A percentile compares a stretch with the other conserved stretches of the same genome.
phyloP scores from a whole-genome alignment of 2,113 vertebrate species.

The Poicephalus gulielmi region DNA sequence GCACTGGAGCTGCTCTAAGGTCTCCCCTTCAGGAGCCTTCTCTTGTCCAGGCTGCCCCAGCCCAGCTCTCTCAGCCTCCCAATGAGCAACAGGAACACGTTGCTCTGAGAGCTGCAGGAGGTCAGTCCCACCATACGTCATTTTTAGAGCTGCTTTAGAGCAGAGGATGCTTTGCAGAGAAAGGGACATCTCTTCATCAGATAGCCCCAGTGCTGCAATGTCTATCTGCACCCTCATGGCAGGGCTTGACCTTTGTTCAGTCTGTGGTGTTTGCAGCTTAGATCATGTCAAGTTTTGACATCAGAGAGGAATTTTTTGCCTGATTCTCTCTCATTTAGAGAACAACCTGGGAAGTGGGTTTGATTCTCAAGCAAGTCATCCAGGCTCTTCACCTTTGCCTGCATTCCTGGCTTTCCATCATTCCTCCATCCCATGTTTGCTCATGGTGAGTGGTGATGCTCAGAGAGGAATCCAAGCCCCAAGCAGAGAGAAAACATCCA shows the following conservation, averaged over 20 bases:
- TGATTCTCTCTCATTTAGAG: background rate
- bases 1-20: no score
- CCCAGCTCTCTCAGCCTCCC: no score
- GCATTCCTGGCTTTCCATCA: rapidly evolving
- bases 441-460: rapidly evolving
- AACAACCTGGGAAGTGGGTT: background rate
- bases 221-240: background rate
- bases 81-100: no score
- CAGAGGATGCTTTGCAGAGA: background rate
- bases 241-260: background rate
- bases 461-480: background rate
- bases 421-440: background rate
- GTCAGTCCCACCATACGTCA: rapidly evolving
- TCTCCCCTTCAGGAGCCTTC: no score
- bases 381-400: rapidly evolving
- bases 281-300: background rate
- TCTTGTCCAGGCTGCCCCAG: no score
- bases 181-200: background rate
- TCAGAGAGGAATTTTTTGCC: background rate
- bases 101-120: background rate
- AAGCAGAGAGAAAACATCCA: background rate
- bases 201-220: background rate
- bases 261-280: rapidly evolving
- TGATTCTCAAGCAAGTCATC: background rate
- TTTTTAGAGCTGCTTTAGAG: background rate